Base-by-base conservation (phyloP, 1,140 invertebrate species). In the Helicorthomorpha holstii region DNA sequence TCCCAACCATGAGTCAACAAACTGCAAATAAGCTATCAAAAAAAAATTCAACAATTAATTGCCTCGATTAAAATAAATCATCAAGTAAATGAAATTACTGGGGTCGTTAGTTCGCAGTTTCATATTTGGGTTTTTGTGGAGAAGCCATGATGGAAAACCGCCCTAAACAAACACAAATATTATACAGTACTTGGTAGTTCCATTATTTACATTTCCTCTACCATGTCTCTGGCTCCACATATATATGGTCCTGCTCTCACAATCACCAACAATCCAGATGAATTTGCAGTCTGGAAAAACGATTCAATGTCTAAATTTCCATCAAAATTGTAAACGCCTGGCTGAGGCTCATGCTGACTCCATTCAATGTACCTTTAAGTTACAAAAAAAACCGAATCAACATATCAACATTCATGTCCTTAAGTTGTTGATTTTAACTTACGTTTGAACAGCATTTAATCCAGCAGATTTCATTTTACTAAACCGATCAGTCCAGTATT, bases 211-310 rank as follows among this genome's bases (percentile, higher is more conserved):
- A 12, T 7, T 46, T 4, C 63, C 68, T 12, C 70, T 66, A 81
- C 81, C 67, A 82, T 77, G 57, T 86, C 83, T 69, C 81, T 72
- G 64, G 85, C 83, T 27, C 86, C 87, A 69, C 90, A 93, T 54
- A 95, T 94, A 58, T 90, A 97, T 0, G 93, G 93, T 0, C 93
- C 93, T 1, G 86, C 80, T 53, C 92, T 70, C 0, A 97, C 65
- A 23, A 97, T 78, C 0, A 94, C 86, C 21, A 82, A 66, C 27
- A 97, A 67, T 55, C 78, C 84, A 63, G 85, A 79, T 58, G 85
- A 77, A 53, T 87, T 73, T 0, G 90, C 90, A 2, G 79, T 69
- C 56, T 78, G 68, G 16, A 97, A 70, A 62, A 92, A 96, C 48
- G 72, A 60, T 16, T 72, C 64, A 25, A 95, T 57, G 68, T 96